A percentile compares a stretch with the other conserved stretches of the same genome.
Conservation (phyloP, 2,113 vertebrate species). For the Poeciliopsis occidentalis region DNA sequence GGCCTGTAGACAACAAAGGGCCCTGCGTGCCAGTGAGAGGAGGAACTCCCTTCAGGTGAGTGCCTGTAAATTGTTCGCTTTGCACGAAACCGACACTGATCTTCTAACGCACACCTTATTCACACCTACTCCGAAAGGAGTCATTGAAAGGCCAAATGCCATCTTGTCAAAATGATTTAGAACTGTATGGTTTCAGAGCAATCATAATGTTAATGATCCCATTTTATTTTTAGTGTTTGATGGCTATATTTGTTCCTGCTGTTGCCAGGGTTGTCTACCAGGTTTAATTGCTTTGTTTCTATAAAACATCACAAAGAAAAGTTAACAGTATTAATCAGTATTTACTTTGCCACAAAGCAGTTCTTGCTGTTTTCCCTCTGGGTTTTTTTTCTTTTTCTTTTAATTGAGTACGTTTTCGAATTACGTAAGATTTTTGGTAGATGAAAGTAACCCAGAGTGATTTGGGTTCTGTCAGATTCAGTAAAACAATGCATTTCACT, state of each 20-base stretch:
- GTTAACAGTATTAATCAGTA: slow-evolving; percentile 4
- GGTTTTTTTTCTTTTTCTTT: slow-evolving; percentile 20
- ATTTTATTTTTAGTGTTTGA: slow-evolving; percentile 48
- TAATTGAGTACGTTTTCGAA: slow-evolving; percentile 7
- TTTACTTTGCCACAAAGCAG: slow-evolving; percentile 1
- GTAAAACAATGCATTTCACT: slow-evolving; percentile 84
- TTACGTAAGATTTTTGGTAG: slow-evolving; percentile 35
- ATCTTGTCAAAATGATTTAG: slow-evolving; percentile 62
- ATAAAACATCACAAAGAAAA: slow-evolving; percentile 2
- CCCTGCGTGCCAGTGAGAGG: slow-evolving; percentile 71
- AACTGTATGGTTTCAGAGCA: slow-evolving; percentile 20
- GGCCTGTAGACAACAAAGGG: slow-evolving; percentile 78
- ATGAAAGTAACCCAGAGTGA: not conserved
- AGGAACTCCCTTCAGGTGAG: slow-evolving; percentile 81
- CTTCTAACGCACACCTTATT: slow-evolving; percentile 61
- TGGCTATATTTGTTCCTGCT: slow-evolving; percentile 56
- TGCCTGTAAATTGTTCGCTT: slow-evolving; percentile 75
- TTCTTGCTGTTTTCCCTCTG: not conserved
- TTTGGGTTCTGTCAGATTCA: slow-evolving; percentile 60
- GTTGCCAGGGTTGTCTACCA: slow-evolving; percentile 45
- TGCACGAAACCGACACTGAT: slow-evolving; percentile 72
- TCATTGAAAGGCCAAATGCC: slow-evolving; percentile 72
- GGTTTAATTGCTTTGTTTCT: slow-evolving; percentile 19
- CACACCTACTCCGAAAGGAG: slow-evolving; percentile 61
- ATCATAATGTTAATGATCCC: slow-evolving; percentile 35